Conservation (phyloP, 2,797 vertebrate species). For the Crypturellus tataupa region DNA sequence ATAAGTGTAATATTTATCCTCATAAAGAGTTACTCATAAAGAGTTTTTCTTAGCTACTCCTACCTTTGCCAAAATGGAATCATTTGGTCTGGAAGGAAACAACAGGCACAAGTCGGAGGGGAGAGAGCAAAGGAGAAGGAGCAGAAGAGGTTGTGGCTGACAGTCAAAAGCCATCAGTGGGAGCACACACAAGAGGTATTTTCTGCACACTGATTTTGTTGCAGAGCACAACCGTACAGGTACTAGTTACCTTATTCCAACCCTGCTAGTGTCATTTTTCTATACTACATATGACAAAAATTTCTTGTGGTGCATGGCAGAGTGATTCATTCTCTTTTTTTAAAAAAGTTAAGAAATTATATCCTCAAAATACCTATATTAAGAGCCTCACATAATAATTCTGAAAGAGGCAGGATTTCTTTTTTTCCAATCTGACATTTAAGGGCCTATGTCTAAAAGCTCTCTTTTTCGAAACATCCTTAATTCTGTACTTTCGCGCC, state of each 20-base stretch:
- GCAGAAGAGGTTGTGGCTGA: background rate
- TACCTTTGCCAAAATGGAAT: background rate
- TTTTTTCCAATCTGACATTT: background rate
- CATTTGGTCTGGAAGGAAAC: background rate
- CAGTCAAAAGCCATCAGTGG: background rate
- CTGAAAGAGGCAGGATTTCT: background rate
- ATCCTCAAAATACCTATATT: background rate
- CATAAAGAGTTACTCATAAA: background rate
- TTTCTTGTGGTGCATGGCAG: background rate
- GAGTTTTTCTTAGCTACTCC: background rate
- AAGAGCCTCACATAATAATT: background rate
- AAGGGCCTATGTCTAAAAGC: background rate
- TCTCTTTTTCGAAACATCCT: background rate
- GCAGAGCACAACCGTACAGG: background rate
- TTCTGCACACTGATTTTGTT: background rate
- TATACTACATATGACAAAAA: background rate
- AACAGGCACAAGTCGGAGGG: background rate
- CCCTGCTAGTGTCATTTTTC: accelerated
- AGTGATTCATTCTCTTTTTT: background rate
- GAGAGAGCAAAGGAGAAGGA: background rate
- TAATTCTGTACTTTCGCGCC: background rate
- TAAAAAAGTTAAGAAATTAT: background rate
- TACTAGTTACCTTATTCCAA: background rate
- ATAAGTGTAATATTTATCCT: background rate
- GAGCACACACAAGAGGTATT: background rate